Conservation (phyloP, 1,140 invertebrate genomes). For the Paramacrobiotus metropolitanus region DNA sequence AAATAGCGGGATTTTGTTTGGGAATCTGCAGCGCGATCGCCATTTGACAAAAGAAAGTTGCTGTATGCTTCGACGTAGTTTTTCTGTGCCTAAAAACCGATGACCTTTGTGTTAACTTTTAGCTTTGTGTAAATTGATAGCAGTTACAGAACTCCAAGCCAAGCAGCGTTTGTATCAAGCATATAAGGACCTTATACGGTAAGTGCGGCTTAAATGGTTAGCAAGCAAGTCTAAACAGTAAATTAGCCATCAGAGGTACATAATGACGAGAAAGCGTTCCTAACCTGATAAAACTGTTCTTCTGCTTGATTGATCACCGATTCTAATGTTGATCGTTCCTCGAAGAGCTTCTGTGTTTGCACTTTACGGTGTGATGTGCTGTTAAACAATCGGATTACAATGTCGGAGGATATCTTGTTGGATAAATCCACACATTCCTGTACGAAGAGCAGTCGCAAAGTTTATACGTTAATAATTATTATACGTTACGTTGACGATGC, state of each 20-base stretch:
- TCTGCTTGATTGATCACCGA: slow-evolving; percentile 64
- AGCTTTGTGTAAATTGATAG: no score
- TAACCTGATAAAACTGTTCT: slow-evolving; percentile 57
- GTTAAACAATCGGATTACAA: not conserved
- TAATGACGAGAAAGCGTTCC: no score
- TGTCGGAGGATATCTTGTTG: slow-evolving; percentile 4
- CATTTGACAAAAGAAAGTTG: slow-evolving; percentile 28
- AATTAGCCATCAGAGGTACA: no score
- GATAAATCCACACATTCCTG: not conserved
- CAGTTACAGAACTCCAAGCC: no score
- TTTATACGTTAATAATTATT: no score
- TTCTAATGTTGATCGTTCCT: slow-evolving; percentile 70
- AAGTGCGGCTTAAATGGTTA: no score
- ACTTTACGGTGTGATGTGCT: slow-evolving; percentile 46
- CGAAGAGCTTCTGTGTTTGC: slow-evolving; percentile 68
- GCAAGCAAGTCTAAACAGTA: no score
- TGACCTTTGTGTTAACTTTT: no score
- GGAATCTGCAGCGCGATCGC: slow-evolving; percentile 26
- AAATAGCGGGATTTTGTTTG: slow-evolving; percentile 48
- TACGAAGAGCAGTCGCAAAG: no score
- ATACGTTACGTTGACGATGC: no score
- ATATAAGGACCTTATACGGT: no score
- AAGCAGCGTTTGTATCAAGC: no score
- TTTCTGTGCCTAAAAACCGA: slow-evolving; percentile 39
- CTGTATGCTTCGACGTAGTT: slow-evolving; percentile 63